Evolutionary conservation across 2,888 invertebrate species (phyloP).

Genomic region (Mythimna albipuncta): DNA sequence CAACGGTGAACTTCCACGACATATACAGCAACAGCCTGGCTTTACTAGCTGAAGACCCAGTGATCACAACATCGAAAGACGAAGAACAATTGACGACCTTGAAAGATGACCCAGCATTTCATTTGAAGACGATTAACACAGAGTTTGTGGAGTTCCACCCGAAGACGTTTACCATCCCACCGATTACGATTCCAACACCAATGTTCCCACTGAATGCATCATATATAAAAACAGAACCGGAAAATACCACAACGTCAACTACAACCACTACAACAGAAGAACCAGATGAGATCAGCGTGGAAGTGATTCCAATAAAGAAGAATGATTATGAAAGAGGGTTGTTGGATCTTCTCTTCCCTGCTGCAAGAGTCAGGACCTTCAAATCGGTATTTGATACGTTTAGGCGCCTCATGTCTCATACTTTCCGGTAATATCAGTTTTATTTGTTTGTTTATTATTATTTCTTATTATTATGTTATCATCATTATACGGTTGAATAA

Average conservation of each 20-base stretch:
- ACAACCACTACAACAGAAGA: constrained; percentile 59
- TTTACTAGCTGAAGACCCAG: constrained; percentile 62
- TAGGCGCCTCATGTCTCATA: constrained; percentile 76
- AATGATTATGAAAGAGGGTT: constrained; percentile 73
- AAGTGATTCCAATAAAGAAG: constrained; percentile 67
- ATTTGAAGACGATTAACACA: constrained; percentile 61
- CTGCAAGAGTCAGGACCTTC: constrained; percentile 76
- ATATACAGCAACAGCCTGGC: constrained; percentile 71
- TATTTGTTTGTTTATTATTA: constrained; percentile 8
- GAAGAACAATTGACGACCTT: constrained; percentile 57
- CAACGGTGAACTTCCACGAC: constrained; percentile 75
- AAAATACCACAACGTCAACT: not conserved
- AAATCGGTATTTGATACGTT: constrained; percentile 79
- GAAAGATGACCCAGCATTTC: constrained; percentile 66
- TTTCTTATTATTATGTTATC: constrained; percentile 13
- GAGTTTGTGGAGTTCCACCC: constrained; percentile 70
- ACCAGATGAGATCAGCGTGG: constrained; percentile 57
- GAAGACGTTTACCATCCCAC: constrained; percentile 26
- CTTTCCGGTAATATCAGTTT: constrained; percentile 59
- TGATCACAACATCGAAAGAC: constrained; percentile 43
- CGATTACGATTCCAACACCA: constrained; percentile 58
- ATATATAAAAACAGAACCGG: constrained; percentile 1
- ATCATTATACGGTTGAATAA: constrained; percentile 34
- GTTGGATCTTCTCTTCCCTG: constrained; percentile 79
- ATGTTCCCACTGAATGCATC: constrained; percentile 57